Percentiles rank a stretch among this genome's conserved stretches.
Conservation (phyloP, 2,113 vertebrate genomes). For the Scortum barcoo region DNA sequence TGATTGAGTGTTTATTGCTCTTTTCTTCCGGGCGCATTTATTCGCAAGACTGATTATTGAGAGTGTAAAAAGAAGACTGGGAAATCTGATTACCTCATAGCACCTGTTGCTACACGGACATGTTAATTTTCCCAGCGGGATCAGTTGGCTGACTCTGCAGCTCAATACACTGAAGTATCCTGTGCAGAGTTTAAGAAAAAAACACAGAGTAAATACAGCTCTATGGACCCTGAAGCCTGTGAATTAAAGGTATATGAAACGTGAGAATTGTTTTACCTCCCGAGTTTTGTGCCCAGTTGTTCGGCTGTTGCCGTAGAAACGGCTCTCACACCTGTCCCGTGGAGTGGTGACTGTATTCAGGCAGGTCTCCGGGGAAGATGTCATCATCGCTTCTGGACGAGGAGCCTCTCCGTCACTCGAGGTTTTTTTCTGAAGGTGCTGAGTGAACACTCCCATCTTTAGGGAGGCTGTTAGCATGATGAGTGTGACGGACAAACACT, state of each 20-base stretch:
- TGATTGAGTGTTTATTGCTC: conserved; percentile 14
- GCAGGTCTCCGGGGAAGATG: conserved; percentile 22
- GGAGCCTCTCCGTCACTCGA: conserved; percentile 8
- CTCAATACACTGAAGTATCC: conserved; percentile 21
- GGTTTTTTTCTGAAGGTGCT: conserved; percentile 45
- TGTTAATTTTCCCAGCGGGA: conserved; percentile 47
- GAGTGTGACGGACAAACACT: conserved; percentile 45
- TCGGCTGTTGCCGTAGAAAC: conserved; percentile 36
- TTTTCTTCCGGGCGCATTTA: background rate
- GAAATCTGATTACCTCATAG: conserved; percentile 44
- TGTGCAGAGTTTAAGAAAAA: conserved; percentile 19
- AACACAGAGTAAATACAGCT: conserved; percentile 24
- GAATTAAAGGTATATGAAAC: conserved; percentile 46
- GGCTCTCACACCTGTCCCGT: conserved; percentile 60
- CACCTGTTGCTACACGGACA: conserved; percentile 64
- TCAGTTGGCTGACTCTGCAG: conserved; percentile 40
- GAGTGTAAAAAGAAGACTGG: conserved; percentile 11
- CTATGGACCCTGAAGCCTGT: background rate
- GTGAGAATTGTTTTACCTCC: conserved; percentile 25
- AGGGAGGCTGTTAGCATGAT: conserved; percentile 45
- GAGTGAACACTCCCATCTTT: conserved; percentile 57
- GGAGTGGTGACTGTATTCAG: conserved; percentile 37
- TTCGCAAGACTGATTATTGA: conserved; percentile 27
- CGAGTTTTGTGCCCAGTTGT: conserved; percentile 34
- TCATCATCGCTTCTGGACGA: conserved; percentile 48